Conservation (phyloP, 2,113 vertebrate species). For the Hucho hucho region DNA sequence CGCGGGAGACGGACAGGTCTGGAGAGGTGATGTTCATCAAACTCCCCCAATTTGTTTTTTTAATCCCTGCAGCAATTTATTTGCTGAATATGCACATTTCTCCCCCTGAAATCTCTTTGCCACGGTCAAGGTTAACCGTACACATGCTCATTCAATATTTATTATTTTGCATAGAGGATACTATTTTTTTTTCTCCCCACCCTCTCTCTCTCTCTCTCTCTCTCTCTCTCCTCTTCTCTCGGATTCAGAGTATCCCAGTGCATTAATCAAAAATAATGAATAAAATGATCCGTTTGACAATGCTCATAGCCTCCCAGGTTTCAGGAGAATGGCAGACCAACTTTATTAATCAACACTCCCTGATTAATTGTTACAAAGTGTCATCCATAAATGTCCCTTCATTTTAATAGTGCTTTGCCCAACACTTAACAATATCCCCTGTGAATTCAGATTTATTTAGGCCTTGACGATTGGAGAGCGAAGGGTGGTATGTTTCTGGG, state of each 20-base stretch:
- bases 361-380: slow-evolving; percentile 98
- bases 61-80: slow-evolving; percentile 87
- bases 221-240: slow-evolving; percentile 64
- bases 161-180: slow-evolving; percentile 98
- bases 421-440: slow-evolving; percentile 99
- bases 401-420: slow-evolving; percentile 98
- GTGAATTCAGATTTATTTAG: slow-evolving; percentile 99
- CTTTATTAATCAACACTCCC: slow-evolving; percentile 99
- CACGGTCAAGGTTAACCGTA: slow-evolving; percentile 95
- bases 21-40: slow-evolving; percentile 95
- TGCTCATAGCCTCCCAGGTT: slow-evolving; percentile 91
- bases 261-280: slow-evolving; percentile 99
- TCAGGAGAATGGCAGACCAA: slow-evolving; percentile 98
- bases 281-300: slow-evolving; percentile 99
- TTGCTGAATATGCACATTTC: slow-evolving; percentile 88
- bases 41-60: slow-evolving; percentile 87
- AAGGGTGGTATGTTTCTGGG: slow-evolving; percentile 65
- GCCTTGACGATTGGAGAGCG: slow-evolving; percentile 75
- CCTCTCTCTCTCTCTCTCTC: neutral
- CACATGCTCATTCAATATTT: slow-evolving; percentile 98
- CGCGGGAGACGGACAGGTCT: slow-evolving; percentile 91
- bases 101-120: slow-evolving; percentile 82
- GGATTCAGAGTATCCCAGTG: slow-evolving; percentile 92
- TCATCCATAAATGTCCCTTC: slow-evolving; percentile 94
- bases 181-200: slow-evolving; percentile 50